A percentile compares a stretch with the other conserved stretches of the same genome.
Conservation (phyloP, 2,113 vertebrate species). For the Megaceryle torquata region DNA sequence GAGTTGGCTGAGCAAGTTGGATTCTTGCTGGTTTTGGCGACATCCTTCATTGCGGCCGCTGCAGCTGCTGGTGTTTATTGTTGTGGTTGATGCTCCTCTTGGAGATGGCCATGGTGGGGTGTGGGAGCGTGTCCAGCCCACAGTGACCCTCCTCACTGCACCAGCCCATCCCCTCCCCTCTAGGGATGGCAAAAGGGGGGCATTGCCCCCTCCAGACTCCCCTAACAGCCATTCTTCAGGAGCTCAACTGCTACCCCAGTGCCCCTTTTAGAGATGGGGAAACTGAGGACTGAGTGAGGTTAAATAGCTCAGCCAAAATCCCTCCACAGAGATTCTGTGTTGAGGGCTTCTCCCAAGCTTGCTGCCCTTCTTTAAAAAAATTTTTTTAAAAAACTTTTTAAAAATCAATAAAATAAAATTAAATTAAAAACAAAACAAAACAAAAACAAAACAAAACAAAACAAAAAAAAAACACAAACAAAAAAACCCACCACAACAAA, state of each 20-base stretch:
- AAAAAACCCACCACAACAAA: neutral
- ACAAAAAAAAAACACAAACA: neutral
- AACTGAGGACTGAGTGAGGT: neutral
- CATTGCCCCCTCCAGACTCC: neutral
- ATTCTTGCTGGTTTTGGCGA: conserved; percentile 28
- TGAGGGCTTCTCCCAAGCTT: neutral
- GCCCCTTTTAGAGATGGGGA: neutral
- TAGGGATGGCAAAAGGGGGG: neutral
- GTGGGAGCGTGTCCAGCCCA: neutral
- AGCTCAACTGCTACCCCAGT: accelerated
- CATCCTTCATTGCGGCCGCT: neutral
- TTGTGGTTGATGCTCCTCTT: conserved; percentile 39
- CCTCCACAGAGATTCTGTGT: neutral
- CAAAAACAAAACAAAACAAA: neutral
- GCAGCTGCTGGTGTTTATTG: conserved; percentile 71
- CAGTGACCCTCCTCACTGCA: neutral
- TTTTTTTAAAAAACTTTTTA: neutral
- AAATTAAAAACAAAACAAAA: too few relatives aligned
- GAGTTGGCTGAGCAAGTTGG: conserved; percentile 45
- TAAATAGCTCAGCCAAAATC: neutral
- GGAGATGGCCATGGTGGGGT: neutral
- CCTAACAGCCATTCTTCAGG: neutral
- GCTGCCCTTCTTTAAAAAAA: neutral
- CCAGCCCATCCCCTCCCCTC: neutral
- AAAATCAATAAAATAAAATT: too few relatives aligned